A percentile compares a stretch with the other conserved stretches of the same genome.
phyloP scores from a whole-genome alignment of 2,113 vertebrate genomes.

The Salvelinus namaycush region DNA sequence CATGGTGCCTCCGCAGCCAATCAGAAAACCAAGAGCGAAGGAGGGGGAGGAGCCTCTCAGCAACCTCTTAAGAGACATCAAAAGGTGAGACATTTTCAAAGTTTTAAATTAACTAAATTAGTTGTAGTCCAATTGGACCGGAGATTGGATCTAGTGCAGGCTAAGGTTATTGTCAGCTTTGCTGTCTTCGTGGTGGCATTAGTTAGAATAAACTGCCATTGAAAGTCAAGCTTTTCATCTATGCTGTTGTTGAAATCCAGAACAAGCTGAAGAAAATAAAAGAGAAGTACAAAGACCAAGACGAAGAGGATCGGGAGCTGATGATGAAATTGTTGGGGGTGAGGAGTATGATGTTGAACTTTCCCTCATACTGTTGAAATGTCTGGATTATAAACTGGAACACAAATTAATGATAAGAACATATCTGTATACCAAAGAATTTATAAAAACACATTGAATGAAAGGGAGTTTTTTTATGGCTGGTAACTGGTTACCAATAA shows the following conservation, averaged over 20 bases:
- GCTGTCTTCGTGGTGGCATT: no score
- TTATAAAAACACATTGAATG: not conserved
- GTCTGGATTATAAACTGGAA: not conserved
- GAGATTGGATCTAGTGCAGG: no score
- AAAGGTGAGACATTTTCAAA: slow-evolving; percentile 73
- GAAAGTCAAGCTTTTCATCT: no score
- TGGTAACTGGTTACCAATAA: not conserved
- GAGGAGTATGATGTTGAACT: slow-evolving; percentile 49
- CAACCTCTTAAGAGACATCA: slow-evolving; percentile 88
- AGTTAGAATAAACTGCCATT: no score
- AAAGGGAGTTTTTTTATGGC: not conserved
- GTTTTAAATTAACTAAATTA: not conserved
- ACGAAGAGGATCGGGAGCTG: slow-evolving; percentile 94
- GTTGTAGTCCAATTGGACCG: not conserved
- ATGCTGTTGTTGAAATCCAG: slow-evolving; percentile 60
- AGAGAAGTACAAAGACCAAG: slow-evolving; percentile 98
- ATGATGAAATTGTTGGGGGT: slow-evolving; percentile 96
- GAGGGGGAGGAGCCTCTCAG: slow-evolving; percentile 58
- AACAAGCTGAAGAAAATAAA: slow-evolving; percentile 98
- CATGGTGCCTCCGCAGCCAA: slow-evolving; percentile 28
- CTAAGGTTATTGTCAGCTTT: no score
- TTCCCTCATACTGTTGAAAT: not conserved
- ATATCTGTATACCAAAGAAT: no score
- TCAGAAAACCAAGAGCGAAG: slow-evolving; percentile 62
- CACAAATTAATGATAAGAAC: not conserved